These are phyloP conservation scores for Tethya wilhelma DNA, from an alignment of 37 sponge, comb jelly and placozoan species.

Conservation along the genomic window DNA sequence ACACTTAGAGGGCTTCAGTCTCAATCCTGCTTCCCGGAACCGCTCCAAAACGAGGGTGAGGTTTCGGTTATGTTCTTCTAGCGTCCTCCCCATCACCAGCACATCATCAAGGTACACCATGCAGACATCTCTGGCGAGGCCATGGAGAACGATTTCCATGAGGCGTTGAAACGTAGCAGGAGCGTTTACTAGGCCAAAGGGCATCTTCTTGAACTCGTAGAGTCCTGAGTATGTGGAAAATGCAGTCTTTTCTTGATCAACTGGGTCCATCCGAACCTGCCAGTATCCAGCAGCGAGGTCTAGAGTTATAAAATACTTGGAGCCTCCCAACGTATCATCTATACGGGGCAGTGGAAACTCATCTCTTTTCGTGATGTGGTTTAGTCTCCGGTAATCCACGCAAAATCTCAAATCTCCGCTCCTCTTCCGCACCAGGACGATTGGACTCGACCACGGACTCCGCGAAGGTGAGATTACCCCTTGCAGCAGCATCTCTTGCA, in stretches of 20 bases:
- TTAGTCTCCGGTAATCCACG: constrained; percentile 66
- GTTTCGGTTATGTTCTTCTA: constrained; percentile 36
- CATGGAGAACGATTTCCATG: constrained; percentile 53
- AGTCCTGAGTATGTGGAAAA: constrained; percentile 64
- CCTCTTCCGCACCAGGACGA: constrained; percentile 62
- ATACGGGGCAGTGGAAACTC: constrained; percentile 68
- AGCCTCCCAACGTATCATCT: constrained; percentile 31
- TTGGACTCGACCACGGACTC: constrained; percentile 67
- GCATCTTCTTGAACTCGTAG: constrained; percentile 67
- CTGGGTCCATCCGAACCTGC: constrained; percentile 50
- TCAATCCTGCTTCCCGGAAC: constrained; percentile 20
- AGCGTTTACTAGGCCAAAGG: constrained; percentile 68
- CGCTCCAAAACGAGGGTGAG: constrained; percentile 17
- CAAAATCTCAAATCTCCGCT: constrained; percentile 50
- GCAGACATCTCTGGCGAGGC: constrained; percentile 10
- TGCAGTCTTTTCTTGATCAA: constrained; percentile 66
- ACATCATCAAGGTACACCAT: constrained; percentile 66
- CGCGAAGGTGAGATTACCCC: constrained; percentile 49
- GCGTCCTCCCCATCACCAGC: constrained; percentile 24
- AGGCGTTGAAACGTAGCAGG: constrained; percentile 67
- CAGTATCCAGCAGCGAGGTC: constrained; percentile 79
- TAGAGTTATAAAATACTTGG: constrained; percentile 44
- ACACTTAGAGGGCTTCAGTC: constrained; percentile 36
- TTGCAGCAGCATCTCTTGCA: constrained; percentile 45
- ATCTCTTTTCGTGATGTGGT: constrained; percentile 59